Conservation (phyloP, 2,113 vertebrate species). For the Patagioenas fasciata region DNA sequence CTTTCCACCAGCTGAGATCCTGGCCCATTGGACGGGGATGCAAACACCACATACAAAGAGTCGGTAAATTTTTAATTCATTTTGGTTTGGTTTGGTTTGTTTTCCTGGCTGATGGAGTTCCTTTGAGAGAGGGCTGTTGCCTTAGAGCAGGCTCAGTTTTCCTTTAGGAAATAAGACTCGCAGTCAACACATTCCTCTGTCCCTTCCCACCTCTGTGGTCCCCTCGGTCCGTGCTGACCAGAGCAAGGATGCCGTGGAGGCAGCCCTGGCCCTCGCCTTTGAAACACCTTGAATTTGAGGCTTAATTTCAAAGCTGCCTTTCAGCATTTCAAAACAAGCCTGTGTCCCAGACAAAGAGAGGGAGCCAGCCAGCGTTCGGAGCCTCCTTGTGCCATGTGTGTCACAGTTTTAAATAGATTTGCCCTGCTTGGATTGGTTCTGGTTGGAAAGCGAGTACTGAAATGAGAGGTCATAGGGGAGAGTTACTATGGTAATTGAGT, state of each 20-base stretch:
- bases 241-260: constrained; percentile 10
- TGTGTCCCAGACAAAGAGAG: constrained; percentile 63
- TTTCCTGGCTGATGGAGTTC: accelerated
- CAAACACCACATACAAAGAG: neutral
- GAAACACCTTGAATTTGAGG: constrained; percentile 73
- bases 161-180: neutral
- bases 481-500: constrained; percentile 99
- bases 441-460: constrained; percentile 71
- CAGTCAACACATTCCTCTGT: neutral
- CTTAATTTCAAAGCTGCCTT: constrained; percentile 72
- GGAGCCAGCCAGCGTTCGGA: constrained; percentile 39
- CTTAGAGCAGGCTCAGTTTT: neutral
- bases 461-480: constrained; percentile 85
- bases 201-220: neutral
- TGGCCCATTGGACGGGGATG: neutral
- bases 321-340: constrained; percentile 71
- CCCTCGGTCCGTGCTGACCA: neutral
- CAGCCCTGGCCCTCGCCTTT: constrained; percentile 67
- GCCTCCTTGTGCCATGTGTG: constrained; percentile 68
- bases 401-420: constrained; percentile 80
- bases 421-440: constrained; percentile 78
- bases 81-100: neutral
- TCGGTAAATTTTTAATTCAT: neutral
- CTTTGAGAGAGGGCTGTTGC: neutral
- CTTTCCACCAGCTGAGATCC: neutral